Base-by-base conservation (phyloP, 1,140 invertebrate genomes). In the Muscidifurax raptorellus region DNA sequence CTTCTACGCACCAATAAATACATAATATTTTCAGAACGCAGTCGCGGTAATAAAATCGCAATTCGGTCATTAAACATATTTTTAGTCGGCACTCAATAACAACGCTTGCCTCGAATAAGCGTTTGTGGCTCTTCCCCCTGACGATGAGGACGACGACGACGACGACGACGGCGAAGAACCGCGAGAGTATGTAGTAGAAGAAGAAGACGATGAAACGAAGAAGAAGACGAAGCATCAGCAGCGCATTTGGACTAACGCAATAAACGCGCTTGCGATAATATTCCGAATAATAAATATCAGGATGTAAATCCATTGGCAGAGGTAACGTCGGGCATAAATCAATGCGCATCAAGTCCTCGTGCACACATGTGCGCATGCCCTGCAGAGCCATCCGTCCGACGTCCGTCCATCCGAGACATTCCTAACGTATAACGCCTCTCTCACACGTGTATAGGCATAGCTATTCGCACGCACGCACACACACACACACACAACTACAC, bases 231-330 rank as follows among this genome's bases (percentile, higher is more conserved):
- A n/a, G 28, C 3, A 25, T 12, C 52, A 59, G 52, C 52, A n/a
- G 52, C 52, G 69, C 80, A 81, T 81, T 83, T 83, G 82, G 82
- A 66, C 74, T 91, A 92, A 90, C 90, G 91, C 91, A 92, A 93
- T 93, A 93, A 93, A 92, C 88, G 89, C 90, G 87, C 52, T 59
- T 89, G 89, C 91, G 91, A 92, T 92, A 93, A 92, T 93, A 92
- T 92, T 92, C 74, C 91, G 91, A 91, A 93, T 92, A 93, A 93
- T 93, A 93, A 93, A 93, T 92, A 93, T 92, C 89, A 89, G 88
- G 90, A 92, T 93, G 91, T 92, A 93, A 93, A 93, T 93, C 91
- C 91, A 92, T 92, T 92, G 92, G 92, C 91, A 91, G 90, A 91
- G 90, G 90, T 92, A 92, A 92, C 90, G 91, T 92, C 88, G 89